Evolutionary conservation across 2,888 invertebrate genomes (phyloP).

Genomic region (Tetranychus truncatus): DNA sequence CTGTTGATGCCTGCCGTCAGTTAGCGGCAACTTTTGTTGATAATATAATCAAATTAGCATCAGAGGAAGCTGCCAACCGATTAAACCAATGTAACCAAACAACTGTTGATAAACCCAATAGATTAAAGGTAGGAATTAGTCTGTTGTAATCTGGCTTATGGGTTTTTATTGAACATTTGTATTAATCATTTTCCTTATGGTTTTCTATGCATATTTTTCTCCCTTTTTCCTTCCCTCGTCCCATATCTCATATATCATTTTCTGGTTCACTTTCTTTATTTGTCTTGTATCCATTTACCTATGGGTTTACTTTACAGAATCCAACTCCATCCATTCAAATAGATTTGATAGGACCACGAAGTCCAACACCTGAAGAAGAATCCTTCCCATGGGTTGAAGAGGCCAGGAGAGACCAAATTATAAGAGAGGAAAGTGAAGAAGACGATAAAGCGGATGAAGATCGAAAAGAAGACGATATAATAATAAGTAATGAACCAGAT

Average conservation of each 20-base stretch:
- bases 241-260: not conserved
- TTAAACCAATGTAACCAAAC: not conserved
- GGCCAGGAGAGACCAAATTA: not conserved
- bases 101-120: not conserved
- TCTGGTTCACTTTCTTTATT: not conserved
- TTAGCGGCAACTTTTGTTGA: constrained; percentile 4
- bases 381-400: constrained; percentile 10
- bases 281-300: not conserved
- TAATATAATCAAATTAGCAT: constrained; percentile 8
- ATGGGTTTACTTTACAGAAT: not conserved
- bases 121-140: not conserved
- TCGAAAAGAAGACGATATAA: not conserved
- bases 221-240: not conserved
- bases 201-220: not conserved
- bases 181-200: not conserved
- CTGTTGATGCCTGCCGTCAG: not conserved
- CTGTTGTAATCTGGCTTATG: not conserved
- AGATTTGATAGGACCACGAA: constrained; percentile 22
- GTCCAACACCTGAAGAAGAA: constrained; percentile 24
- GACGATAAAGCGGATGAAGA: not conserved
- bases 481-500: not conserved
- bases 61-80: not conserved
- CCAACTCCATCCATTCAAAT: constrained; percentile 24
- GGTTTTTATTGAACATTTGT: not conserved
- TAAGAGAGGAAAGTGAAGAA: not conserved